Evolutionary conservation across 2,888 invertebrate genomes (phyloP).

Genomic region (Melanophora roralis): DNA sequence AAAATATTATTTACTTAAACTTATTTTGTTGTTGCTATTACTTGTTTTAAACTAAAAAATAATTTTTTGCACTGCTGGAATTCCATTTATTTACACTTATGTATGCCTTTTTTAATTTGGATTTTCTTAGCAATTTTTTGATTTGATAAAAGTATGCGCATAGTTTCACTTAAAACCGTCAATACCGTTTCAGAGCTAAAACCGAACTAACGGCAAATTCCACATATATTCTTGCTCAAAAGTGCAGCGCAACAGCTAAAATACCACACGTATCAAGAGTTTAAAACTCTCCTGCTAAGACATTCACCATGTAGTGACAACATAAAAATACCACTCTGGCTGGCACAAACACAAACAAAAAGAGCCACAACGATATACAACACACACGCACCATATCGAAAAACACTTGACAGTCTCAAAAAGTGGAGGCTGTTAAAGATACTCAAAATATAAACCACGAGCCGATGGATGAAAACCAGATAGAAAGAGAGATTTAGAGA

Average conservation of each 20-base stretch:
- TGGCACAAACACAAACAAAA: not conserved
- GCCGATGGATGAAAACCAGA: not conserved
- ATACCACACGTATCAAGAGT: constrained; percentile 28
- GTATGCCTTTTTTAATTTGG: not conserved
- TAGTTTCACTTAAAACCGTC: constrained; percentile 65
- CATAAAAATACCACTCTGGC: not conserved
- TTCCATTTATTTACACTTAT: constrained; percentile 44
- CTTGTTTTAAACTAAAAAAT: constrained; percentile 21
- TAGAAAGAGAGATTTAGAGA: not conserved
- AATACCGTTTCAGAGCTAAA: constrained; percentile 74
- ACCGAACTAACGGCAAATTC: constrained; percentile 72
- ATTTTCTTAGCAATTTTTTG: constrained; percentile 38
- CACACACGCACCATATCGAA: constrained; percentile 1
- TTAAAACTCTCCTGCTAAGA: constrained; percentile 45
- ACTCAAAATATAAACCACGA: not conserved
- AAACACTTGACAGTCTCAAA: constrained; percentile 27
- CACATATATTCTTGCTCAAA: constrained; percentile 59
- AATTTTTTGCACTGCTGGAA: constrained; percentile 37
- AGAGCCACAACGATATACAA: not conserved
- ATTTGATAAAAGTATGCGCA: constrained; percentile 34
- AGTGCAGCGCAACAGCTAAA: constrained; percentile 59
- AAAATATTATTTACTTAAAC: not conserved
- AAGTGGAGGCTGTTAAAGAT: constrained; percentile 50
- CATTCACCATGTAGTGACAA: constrained; percentile 32
- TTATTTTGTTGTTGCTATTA: not conserved